These are phyloP conservation scores for silkworm (Bombyx mori) DNA, from an alignment of 1,140 invertebrate genomes.

Conservation along the genomic window DNA sequence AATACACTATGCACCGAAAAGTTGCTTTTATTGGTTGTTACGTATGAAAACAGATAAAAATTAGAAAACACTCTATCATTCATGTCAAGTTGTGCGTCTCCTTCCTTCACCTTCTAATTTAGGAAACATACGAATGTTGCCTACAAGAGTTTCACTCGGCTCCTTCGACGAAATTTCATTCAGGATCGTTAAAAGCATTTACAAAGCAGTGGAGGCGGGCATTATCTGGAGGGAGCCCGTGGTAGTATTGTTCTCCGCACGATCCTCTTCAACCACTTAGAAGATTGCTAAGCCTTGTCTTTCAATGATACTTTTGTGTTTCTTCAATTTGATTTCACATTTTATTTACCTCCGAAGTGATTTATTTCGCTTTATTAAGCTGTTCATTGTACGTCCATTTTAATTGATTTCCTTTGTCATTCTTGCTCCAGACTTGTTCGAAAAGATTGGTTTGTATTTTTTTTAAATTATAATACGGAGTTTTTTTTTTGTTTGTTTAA, in stretches of 20 bases:
- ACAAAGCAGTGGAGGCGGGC: slow-evolving; percentile 31
- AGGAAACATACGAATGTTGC: too few species aligned
- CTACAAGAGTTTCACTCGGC: not conserved
- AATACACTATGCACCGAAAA: too few species aligned
- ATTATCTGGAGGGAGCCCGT: slow-evolving; percentile 30
- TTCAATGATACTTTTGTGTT: slow-evolving; percentile 37
- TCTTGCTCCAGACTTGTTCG: too few species aligned
- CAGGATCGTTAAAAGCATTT: slow-evolving; percentile 37
- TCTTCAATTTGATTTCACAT: slow-evolving; percentile 30
- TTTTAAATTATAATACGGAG: too few species aligned
- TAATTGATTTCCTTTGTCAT: too few species aligned
- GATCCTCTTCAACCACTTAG: slow-evolving; percentile 54
- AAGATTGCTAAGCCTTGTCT: slow-evolving; percentile 56
- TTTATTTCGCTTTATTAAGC: slow-evolving; percentile 8
- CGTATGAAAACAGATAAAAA: too few species aligned
- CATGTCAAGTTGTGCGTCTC: too few species aligned
- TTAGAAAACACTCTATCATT: too few species aligned
- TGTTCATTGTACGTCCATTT: not conserved
- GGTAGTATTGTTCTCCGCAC: slow-evolving; percentile 30
- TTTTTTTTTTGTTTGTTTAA: too few species aligned
- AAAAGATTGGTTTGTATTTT: too few species aligned
- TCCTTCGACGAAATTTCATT: slow-evolving; percentile 27
- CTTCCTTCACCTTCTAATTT: too few species aligned
- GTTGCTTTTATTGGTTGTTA: too few species aligned
- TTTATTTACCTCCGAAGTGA: slow-evolving; percentile 23